These are phyloP conservation scores for Lophochroa leadbeateri DNA, from an alignment of 2,113 vertebrate species.

Conservation along the genomic window DNA sequence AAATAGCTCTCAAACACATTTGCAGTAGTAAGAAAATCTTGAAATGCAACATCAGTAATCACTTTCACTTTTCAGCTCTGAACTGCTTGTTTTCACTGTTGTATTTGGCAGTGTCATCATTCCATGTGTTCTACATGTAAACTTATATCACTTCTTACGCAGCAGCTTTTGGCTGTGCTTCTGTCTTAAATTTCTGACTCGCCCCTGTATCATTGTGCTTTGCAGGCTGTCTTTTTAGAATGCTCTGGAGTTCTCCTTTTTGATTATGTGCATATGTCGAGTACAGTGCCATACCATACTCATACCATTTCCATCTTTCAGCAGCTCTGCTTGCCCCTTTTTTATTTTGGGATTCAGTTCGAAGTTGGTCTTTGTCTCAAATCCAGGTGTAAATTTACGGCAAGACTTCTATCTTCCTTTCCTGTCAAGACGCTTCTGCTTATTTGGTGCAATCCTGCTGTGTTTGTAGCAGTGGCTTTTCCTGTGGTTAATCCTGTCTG, in stretches of 20 bases:
- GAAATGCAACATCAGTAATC: not conserved
- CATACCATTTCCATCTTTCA: not conserved
- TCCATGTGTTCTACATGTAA: not conserved
- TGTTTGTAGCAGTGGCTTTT: conserved; percentile 13
- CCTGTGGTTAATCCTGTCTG: not conserved
- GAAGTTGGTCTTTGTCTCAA: conserved; percentile 7
- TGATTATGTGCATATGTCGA: not conserved
- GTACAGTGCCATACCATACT: not conserved
- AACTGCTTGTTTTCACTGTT: not conserved
- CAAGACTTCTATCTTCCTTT: not conserved
- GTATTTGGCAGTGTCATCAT: not conserved
- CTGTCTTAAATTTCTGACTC: conserved; percentile 1
- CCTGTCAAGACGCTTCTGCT: not conserved
- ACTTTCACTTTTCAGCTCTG: not conserved
- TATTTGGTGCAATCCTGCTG: not conserved
- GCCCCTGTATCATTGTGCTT: not conserved
- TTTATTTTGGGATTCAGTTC: not conserved
- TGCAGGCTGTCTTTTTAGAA: not conserved
- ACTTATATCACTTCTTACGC: not conserved
- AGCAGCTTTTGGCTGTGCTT: conserved; percentile 33
- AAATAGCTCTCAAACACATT: not conserved
- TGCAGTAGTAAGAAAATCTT: not conserved
- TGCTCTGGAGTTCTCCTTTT: not conserved
- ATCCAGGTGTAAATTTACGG: not conserved
- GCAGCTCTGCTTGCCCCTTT: not conserved